phyloP scores from a whole-genome alignment of 2,113 vertebrate genomes.

The Oceanodroma tethys region DNA sequence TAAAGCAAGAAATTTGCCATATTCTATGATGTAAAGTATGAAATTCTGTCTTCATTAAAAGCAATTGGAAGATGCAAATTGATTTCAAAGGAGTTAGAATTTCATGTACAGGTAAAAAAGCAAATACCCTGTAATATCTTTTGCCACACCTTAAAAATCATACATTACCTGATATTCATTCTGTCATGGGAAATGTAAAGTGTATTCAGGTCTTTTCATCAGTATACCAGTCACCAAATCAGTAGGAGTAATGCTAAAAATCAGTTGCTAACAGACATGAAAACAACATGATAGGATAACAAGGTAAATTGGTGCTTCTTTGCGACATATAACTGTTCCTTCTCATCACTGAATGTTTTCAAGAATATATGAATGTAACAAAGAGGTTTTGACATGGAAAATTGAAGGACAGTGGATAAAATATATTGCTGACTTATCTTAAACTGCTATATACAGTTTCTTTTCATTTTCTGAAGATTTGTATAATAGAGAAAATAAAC shows the following conservation, averaged over 20 bases:
- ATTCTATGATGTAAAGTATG: background rate
- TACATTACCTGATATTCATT: background rate
- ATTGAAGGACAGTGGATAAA: background rate
- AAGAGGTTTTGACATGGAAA: background rate
- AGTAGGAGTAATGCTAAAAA: background rate
- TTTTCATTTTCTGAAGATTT: background rate
- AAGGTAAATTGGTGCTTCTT: background rate
- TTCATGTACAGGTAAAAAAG: background rate
- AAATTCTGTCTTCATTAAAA: background rate
- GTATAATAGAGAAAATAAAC: background rate
- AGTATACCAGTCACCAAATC: background rate
- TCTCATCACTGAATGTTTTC: background rate
- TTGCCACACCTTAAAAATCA: background rate
- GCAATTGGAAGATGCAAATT: background rate
- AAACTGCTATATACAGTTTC: background rate
- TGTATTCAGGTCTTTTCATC: background rate
- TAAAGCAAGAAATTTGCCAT: background rate
- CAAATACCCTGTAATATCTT: background rate
- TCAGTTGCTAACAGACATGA: background rate
- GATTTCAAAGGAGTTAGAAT: background rate
- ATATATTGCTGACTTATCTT: background rate
- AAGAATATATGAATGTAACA: background rate
- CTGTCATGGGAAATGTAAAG: background rate
- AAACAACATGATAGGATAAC: background rate
- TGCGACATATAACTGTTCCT: background rate